Evolutionary conservation across 1,140 invertebrate genomes (phyloP), one percentile per base, ranked within the genome.

Genomic region (Drosophila leontia): DNA sequence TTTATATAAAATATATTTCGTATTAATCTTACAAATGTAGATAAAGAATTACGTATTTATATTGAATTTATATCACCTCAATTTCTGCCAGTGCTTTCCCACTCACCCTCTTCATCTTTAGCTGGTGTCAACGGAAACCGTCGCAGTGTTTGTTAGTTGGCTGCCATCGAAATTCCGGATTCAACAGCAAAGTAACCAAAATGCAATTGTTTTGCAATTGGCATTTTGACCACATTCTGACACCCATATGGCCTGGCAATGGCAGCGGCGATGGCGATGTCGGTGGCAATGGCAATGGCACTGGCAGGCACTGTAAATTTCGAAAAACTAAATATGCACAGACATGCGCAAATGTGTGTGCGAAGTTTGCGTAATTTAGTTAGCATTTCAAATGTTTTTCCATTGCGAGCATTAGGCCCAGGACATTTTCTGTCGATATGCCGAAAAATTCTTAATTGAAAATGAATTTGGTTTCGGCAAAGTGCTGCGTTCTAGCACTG

Each of bases 181-280:
- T 91, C 91, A 86, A 91, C 82, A 86, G 80, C 87, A 91, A 91
- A 91, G 87, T 91, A 90, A 91, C 86, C 86, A 83, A 91, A 91
- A 91, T 91, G 87, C 86, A 91, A 91, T 91, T 91, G 86, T 91
- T 91, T 91, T 91, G 82, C 86, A 91, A 91, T 90, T 91, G 86
- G 82, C 86, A 91, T 91, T 91, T 91, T 83, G 86, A 91, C 86
- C 86, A 91, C 86, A 91, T 87, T 87, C 86, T 91, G 86, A 91
- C 86, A 87, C 87, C 58, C 59, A 68, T 58, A 67, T 60, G 75
- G 82, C 80, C 69, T 69, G 83, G 58, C 55, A 60, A 15, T 67
- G 65, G 39, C 62, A 82, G 48, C 78, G 78, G 72, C 82, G 69
- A 17, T 3, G 50, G 48, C 48, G 2, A 6, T 50, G 47, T 15